These are phyloP conservation scores for Ommatoiulus sabulosus DNA, from an alignment of 2,888 invertebrate species.

Conservation along the genomic window DNA sequence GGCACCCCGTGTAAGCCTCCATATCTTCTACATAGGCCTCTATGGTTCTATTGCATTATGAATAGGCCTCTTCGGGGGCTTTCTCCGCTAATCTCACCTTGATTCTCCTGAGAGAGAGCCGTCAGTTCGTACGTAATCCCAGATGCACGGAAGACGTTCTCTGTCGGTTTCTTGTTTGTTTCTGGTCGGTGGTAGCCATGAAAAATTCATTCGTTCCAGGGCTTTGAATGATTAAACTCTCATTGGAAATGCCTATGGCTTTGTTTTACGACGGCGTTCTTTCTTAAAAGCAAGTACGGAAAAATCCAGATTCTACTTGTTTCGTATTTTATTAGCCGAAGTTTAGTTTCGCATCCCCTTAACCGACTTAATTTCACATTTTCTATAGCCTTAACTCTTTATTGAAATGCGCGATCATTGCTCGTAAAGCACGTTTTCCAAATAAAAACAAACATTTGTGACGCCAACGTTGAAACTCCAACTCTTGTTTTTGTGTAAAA, in stretches of 20 bases:
- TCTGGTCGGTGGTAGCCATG: not conserved
- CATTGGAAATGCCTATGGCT: not conserved
- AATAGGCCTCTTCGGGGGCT: constrained; percentile 6
- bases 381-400: too few species aligned
- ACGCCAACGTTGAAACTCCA: too few species aligned
- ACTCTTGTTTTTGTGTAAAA: too few species aligned
- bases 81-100: constrained; percentile 24
- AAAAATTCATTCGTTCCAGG: not conserved
- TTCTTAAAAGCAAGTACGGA: too few species aligned
- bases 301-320: too few species aligned
- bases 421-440: too few species aligned
- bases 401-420: too few species aligned
- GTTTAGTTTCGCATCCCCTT: too few species aligned
- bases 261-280: too few species aligned
- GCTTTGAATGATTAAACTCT: not conserved
- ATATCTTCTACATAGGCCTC: not conserved
- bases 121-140: not conserved
- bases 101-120: constrained; percentile 4
- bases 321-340: too few species aligned
- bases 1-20: not conserved
- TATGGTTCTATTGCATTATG: constrained; percentile 15
- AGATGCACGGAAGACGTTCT: not conserved
- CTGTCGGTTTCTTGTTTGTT: constrained; percentile 8
- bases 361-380: too few species aligned
- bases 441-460: too few species aligned